Conservation (phyloP, 2,888 invertebrate genomes). For the Cryptosula pallasiana region DNA sequence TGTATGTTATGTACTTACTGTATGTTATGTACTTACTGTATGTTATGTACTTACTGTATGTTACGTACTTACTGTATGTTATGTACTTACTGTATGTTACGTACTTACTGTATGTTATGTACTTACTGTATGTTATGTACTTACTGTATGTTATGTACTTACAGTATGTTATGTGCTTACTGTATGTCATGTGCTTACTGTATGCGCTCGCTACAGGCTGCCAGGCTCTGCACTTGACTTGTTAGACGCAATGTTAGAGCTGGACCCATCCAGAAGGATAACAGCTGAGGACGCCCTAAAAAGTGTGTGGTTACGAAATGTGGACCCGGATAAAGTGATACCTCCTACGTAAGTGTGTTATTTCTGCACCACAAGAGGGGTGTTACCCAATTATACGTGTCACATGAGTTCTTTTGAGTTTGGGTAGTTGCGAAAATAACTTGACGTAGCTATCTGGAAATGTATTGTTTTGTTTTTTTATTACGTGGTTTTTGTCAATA, state of each 20-base stretch:
- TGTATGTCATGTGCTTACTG: no score
- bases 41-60: no score
- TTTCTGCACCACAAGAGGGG: not conserved
- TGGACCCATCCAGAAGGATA: constrained; percentile 89
- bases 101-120: no score
- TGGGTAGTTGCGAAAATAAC: not conserved
- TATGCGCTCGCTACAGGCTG: constrained; percentile 67
- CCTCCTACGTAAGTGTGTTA: constrained; percentile 60
- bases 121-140: no score
- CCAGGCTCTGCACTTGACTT: constrained; percentile 80
- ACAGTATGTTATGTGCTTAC: no score
- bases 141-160: no score
- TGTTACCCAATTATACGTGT: not conserved
- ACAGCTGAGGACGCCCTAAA: constrained; percentile 89
- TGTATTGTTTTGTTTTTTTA: not conserved
- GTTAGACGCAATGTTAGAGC: constrained; percentile 87
- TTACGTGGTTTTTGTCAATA: no score
- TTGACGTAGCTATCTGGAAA: not conserved
- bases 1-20: no score
- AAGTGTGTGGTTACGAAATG: constrained; percentile 83
- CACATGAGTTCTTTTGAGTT: not conserved
- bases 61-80: no score
- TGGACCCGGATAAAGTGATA: constrained; percentile 67
- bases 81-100: no score
- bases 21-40: no score